Evolutionary conservation across 1,140 invertebrate genomes (phyloP).

Genomic region (Gryllus bimaculatus): DNA sequence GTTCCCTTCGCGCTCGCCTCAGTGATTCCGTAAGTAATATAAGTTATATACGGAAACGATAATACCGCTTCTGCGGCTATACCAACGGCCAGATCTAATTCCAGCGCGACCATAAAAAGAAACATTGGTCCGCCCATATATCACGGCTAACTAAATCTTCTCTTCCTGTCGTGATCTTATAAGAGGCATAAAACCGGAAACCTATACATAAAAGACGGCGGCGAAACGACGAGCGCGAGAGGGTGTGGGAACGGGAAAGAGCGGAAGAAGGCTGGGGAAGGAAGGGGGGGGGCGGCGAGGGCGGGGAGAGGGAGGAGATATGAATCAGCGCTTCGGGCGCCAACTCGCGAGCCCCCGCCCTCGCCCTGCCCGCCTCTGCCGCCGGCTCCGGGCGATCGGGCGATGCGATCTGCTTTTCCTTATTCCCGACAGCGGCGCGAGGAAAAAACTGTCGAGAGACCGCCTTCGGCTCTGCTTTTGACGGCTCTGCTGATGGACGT

Average conservation of each 20-base stretch:
- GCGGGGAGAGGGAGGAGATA: neutral
- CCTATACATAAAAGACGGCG: slow-evolving; percentile 3
- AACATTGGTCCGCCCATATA: neutral
- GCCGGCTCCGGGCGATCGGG: too few relatives aligned
- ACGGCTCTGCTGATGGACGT: too few relatives aligned
- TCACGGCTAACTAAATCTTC: neutral
- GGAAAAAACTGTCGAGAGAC: too few relatives aligned
- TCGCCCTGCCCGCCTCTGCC: too few relatives aligned
- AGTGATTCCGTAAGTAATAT: slow-evolving; percentile 5
- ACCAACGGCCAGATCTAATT: neutral
- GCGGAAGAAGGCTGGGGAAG: neutral
- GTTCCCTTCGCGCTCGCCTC: neutral
- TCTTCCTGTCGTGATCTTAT: slow-evolving; percentile 4
- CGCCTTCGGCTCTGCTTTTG: too few relatives aligned
- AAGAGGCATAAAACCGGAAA: slow-evolving; percentile 4
- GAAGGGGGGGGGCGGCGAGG: neutral
- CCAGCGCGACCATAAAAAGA: neutral
- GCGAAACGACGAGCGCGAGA: too few relatives aligned
- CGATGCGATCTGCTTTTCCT: too few relatives aligned
- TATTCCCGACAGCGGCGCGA: too few relatives aligned
- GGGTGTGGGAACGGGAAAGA: neutral
- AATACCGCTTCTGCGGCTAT: neutral
- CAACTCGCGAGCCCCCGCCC: too few relatives aligned
- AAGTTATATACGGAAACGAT: slow-evolving; percentile 5
- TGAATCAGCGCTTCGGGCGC: too few relatives aligned